These are phyloP conservation scores for Clitarchus hookeri DNA, from an alignment of 2,888 invertebrate genomes.

Conservation along the genomic window DNA sequence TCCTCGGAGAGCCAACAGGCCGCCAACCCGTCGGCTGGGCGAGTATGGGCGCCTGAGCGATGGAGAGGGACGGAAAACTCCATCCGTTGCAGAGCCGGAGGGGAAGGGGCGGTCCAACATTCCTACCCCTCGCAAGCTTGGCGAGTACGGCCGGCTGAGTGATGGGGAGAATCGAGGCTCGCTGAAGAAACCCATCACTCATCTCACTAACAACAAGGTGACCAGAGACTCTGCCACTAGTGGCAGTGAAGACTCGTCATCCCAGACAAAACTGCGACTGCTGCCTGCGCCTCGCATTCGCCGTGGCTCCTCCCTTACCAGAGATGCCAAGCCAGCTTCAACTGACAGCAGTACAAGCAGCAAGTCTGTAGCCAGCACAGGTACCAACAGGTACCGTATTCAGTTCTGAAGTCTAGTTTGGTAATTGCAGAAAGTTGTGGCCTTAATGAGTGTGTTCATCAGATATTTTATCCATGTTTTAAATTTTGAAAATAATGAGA, in stretches of 20 bases:
- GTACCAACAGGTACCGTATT: slow-evolving; percentile 40
- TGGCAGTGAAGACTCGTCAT: slow-evolving; percentile 39
- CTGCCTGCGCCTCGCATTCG: slow-evolving; percentile 53
- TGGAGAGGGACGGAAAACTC: slow-evolving; percentile 50
- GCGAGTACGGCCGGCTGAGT: slow-evolving; percentile 63
- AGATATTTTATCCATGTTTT: not conserved
- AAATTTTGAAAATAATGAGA: not conserved
- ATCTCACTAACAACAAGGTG: slow-evolving; percentile 31
- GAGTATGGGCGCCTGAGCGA: slow-evolving; percentile 69
- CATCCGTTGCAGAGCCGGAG: slow-evolving; percentile 20
- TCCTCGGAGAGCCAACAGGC: slow-evolving; percentile 58
- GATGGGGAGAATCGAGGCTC: slow-evolving; percentile 53
- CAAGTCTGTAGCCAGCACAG: slow-evolving; percentile 35
- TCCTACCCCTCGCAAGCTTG: slow-evolving; percentile 60
- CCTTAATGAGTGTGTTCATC: not conserved
- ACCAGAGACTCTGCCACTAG: slow-evolving; percentile 32
- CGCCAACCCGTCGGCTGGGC: slow-evolving; percentile 52
- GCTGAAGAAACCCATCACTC: slow-evolving; percentile 36
- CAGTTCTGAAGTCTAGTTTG: slow-evolving; percentile 35
- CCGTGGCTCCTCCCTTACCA: slow-evolving; percentile 63
- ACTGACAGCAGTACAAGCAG: slow-evolving; percentile 33
- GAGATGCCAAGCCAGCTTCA: slow-evolving; percentile 53
- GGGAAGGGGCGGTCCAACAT: slow-evolving; percentile 56
- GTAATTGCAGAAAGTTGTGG: not conserved
- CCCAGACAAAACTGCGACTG: slow-evolving; percentile 47